Conservation (phyloP, 2,113 vertebrate genomes). For the Ictalurus punctatus region DNA sequence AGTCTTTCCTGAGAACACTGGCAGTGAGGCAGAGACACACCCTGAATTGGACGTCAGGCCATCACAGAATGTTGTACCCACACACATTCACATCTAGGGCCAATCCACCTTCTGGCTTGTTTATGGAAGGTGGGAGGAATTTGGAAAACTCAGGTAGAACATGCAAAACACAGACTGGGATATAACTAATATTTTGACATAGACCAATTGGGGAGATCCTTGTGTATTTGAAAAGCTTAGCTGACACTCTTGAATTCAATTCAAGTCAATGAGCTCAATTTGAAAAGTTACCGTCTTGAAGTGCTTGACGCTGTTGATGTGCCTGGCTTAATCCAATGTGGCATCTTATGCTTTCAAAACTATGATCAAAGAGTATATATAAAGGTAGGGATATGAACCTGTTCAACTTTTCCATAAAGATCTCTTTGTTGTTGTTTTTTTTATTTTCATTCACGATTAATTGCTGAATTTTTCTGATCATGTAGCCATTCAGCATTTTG, state of each 20-base stretch:
- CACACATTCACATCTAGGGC: not conserved
- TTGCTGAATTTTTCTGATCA: slow-evolving; percentile 14
- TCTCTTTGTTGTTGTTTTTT: not conserved
- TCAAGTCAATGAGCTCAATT: not conserved
- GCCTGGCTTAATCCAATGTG: not conserved
- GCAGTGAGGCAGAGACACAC: not conserved
- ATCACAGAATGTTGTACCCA: not conserved
- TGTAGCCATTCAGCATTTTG: slow-evolving; percentile 21
- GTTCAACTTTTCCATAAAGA: not conserved
- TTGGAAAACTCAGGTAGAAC: not conserved
- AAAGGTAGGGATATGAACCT: not conserved
- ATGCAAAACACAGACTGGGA: not conserved
- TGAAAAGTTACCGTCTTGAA: not conserved
- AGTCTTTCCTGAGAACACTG: not conserved
- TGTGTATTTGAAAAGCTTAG: not conserved
- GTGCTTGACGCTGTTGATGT: not conserved
- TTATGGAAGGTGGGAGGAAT: not conserved
- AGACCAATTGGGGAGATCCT: not conserved
- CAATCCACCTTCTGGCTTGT: not conserved
- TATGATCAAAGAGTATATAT: not conserved
- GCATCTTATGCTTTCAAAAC: not conserved
- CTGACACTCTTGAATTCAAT: not conserved
- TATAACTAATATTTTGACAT: not conserved
- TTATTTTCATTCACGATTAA: slow-evolving; percentile 10
- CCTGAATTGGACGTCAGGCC: not conserved